phyloP scores from a whole-genome alignment of 1,140 invertebrate species.

The Drosophila kepulauana region DNA sequence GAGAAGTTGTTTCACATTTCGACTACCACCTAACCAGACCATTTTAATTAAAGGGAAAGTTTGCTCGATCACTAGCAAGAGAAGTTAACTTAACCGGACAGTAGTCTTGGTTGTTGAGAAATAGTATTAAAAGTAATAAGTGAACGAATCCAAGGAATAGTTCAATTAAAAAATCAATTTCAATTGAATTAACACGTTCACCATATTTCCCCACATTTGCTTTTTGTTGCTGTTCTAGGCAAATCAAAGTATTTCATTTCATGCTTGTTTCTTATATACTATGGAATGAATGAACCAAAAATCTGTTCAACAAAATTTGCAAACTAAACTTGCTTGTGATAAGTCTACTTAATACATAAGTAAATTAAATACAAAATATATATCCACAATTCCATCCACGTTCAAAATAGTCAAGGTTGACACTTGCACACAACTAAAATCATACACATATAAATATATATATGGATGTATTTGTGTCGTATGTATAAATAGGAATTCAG shows the following conservation, averaged over 20 bases:
- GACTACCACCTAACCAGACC: not conserved
- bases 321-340: constrained; percentile 31
- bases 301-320: constrained; percentile 30
- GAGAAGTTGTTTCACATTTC: not conserved
- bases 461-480: constrained; percentile 8
- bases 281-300: constrained; percentile 74
- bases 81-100: not conserved
- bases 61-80: not conserved
- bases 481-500: constrained; percentile 27
- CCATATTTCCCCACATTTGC: not conserved
- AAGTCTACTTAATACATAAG: constrained; percentile 41
- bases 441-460: constrained; percentile 18
- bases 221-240: not conserved
- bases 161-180: not conserved
- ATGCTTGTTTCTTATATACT: constrained; percentile 60
- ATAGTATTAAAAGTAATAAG: not conserved
- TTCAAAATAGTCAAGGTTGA: constrained; percentile 11
- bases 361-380: constrained; percentile 51
- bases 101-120: constrained; percentile 1
- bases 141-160: not conserved
- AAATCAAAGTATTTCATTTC: constrained; percentile 18
- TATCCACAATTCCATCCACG: constrained; percentile 35
- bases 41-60: not conserved
- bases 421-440: constrained; percentile 20
- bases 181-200: constrained; percentile 2